Percentiles rank a stretch among this genome's conserved stretches.
These are phyloP conservation scores for Molossus molossus DNA, from an alignment of 2,797 vertebrate species.

Conservation along the genomic window DNA sequence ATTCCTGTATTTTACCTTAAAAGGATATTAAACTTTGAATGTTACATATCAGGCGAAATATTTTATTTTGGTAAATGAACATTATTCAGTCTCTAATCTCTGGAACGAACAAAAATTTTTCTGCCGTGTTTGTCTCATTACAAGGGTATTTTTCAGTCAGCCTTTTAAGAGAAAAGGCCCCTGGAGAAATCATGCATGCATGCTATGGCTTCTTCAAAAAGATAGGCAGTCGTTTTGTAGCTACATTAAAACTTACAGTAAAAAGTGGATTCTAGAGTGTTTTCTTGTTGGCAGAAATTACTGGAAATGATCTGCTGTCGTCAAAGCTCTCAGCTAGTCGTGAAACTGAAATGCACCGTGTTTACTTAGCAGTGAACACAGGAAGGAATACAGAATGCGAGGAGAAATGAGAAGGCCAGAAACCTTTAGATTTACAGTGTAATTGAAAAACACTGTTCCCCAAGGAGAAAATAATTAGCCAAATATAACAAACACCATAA, in stretches of 20 bases:
- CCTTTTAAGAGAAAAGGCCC: constrained; percentile 17
- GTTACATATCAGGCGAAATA: background rate
- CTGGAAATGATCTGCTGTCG: background rate
- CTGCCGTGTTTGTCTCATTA: background rate
- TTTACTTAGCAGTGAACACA: background rate
- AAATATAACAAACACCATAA: background rate
- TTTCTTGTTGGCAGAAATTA: constrained; percentile 30
- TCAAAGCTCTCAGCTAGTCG: background rate
- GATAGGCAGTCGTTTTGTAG: background rate
- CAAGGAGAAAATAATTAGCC: constrained; percentile 2
- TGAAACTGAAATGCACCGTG: constrained; percentile 17
- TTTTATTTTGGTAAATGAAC: constrained; percentile 60
- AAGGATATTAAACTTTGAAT: background rate
- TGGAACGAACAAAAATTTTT: background rate
- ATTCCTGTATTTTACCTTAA: background rate
- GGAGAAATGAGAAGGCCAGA: background rate
- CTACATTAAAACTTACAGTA: constrained; percentile 15
- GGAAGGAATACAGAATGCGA: background rate
- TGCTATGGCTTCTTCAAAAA: background rate
- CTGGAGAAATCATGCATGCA: constrained; percentile 10
- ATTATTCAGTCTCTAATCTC: constrained; percentile 26
- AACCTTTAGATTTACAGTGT: background rate
- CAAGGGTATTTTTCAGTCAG: constrained; percentile 48
- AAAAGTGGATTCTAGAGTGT: background rate
- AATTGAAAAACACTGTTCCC: background rate